These are phyloP conservation scores for Stegophylla sp. DNA, from an alignment of 2,888 invertebrate genomes.

Conservation along the genomic window DNA sequence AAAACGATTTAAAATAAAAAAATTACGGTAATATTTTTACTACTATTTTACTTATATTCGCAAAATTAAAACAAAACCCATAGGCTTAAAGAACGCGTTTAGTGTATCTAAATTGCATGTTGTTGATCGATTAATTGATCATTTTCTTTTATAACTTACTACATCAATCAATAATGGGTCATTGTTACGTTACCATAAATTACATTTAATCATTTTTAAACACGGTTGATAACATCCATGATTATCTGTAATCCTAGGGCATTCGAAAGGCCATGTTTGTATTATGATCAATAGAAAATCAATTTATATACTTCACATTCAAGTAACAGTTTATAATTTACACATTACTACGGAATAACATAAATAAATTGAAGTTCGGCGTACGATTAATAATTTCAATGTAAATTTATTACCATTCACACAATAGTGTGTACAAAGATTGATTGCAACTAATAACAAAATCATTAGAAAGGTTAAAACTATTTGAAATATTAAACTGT, in stretches of 20 bases:
- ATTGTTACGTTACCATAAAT: no score
- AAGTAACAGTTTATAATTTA: conserved; percentile 1
- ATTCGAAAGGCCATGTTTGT: not conserved
- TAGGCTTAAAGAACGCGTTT: not conserved
- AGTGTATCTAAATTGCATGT: not conserved
- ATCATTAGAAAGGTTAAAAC: conserved; percentile 5
- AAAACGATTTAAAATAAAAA: no score
- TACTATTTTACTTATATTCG: no score
- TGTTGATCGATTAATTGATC: no score
- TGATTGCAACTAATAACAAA: conserved; percentile 35
- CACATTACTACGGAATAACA: not conserved
- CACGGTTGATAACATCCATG: not conserved
- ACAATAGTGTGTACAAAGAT: not conserved
- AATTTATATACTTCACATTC: conserved; percentile 22
- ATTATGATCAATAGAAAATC: conserved; percentile 5
- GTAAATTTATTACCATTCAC: conserved; percentile 8
- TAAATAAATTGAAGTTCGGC: not conserved
- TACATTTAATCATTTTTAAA: no score
- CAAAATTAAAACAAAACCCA: no score
- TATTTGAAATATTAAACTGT: conserved; percentile 30
- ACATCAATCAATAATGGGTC: not conserved
- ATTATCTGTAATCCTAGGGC: not conserved
- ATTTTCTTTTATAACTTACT: not conserved
- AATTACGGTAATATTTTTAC: no score
- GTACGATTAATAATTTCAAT: not conserved